phyloP scores from a whole-genome alignment of 2,113 vertebrate species.

The Struthio camelus region DNA sequence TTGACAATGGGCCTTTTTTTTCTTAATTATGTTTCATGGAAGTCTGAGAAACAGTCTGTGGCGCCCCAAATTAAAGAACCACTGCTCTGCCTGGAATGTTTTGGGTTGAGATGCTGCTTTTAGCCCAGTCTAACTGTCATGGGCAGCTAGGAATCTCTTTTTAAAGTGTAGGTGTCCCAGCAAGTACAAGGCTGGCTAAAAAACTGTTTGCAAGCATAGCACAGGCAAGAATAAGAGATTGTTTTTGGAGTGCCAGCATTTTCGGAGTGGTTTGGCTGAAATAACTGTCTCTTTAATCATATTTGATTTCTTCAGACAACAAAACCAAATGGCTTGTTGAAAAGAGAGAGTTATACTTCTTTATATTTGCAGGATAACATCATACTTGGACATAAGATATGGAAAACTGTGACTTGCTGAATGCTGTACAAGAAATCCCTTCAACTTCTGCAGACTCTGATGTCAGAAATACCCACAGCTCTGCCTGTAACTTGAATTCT shows the following conservation, averaged over 20 bases:
- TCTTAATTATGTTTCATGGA: background rate
- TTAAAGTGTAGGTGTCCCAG: background rate
- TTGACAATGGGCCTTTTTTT: accelerated
- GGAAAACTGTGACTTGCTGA: constrained; percentile 75
- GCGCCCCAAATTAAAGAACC: background rate
- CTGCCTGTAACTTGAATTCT: constrained; percentile 37
- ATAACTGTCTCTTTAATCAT: constrained; percentile 48
- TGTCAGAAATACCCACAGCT: constrained; percentile 36
- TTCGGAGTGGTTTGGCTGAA: background rate
- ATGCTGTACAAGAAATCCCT: constrained; percentile 54
- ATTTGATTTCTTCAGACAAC: constrained; percentile 73
- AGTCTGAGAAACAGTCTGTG: background rate
- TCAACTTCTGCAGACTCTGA: constrained; percentile 66
- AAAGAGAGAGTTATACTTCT: constrained; percentile 71
- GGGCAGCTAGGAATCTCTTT: background rate
- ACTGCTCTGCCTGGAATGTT: background rate
- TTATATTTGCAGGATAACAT: constrained; percentile 79
- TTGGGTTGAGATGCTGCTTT: background rate
- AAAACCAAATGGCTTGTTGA: constrained; percentile 18
- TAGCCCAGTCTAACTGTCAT: background rate
- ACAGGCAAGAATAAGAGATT: background rate
- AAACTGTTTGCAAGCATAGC: background rate
- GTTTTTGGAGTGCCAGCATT: background rate
- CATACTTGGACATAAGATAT: constrained; percentile 74
- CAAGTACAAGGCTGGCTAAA: background rate